Evolutionary conservation across 2,797 vertebrate species (phyloP).

Genomic region (Vultur gryphus): DNA sequence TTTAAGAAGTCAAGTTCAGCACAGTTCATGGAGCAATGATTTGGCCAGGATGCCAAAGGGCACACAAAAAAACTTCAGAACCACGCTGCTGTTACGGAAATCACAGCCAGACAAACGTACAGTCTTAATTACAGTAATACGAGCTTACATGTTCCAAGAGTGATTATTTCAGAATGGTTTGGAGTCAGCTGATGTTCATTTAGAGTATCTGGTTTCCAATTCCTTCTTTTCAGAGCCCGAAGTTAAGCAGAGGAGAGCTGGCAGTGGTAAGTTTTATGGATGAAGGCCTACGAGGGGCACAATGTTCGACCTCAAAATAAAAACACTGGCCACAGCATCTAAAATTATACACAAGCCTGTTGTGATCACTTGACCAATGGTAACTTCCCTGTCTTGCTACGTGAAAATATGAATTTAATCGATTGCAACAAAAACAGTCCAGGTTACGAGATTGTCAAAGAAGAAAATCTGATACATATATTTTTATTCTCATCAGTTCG

Average conservation of each 20-base stretch:
- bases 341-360: not conserved
- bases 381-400: not conserved
- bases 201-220: not conserved
- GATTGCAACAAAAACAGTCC: not conserved
- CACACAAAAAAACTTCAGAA: not conserved
- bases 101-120: not conserved
- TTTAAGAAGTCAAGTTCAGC: not conserved
- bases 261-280: not conserved
- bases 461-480: not conserved
- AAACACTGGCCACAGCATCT: not conserved
- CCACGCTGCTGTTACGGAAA: not conserved
- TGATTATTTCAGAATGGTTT: conserved; percentile 14
- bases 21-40: not conserved
- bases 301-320: conserved; percentile 49
- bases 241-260: not conserved
- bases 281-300: not conserved
- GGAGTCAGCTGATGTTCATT: not conserved
- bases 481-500: not conserved
- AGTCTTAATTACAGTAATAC: not conserved
- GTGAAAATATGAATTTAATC: not conserved
- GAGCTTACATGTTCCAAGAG: not conserved
- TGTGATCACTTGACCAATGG: not conserved
- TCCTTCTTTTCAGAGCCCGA: not conserved
- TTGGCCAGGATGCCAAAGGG: not conserved
- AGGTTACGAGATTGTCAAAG: not conserved